These are phyloP conservation scores for Chaetophractus vellerosus DNA, from an alignment of 2,797 vertebrate species.

Conservation along the genomic window DNA sequence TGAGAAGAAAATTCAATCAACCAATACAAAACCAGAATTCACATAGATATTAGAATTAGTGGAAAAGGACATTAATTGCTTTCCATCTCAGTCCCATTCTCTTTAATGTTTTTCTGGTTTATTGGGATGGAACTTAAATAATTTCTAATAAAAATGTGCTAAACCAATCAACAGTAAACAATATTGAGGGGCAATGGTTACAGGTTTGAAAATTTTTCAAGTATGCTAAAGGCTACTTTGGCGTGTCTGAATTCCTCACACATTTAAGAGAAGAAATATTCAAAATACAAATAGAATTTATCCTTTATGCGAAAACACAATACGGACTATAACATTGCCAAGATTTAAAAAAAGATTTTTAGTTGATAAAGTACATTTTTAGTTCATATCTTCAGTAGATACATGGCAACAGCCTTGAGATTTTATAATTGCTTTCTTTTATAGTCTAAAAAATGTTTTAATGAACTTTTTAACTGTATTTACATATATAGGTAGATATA, in stretches of 20 bases:
- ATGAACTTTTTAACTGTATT: constrained; percentile 19
- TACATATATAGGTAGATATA: not conserved
- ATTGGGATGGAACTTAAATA: not conserved
- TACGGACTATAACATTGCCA: not conserved
- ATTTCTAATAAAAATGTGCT: constrained; percentile 30
- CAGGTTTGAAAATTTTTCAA: constrained; percentile 38
- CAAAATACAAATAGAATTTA: not conserved
- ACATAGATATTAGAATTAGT: not conserved
- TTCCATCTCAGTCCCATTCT: not conserved
- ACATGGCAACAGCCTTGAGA: not conserved
- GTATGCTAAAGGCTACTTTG: not conserved
- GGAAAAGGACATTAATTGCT: not conserved
- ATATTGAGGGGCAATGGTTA: not conserved
- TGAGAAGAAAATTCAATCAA: constrained; percentile 15
- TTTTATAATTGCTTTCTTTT: constrained; percentile 12
- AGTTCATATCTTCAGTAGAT: too few species aligned
- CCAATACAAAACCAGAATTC: not conserved
- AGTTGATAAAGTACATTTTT: not conserved
- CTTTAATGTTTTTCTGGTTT: not conserved
- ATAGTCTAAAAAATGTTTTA: constrained; percentile 2
- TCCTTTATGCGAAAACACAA: constrained; percentile 2
- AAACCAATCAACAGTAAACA: not conserved
- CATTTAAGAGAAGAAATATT: not conserved
- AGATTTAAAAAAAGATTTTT: not conserved
- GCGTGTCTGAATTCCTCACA: not conserved